phyloP scores from a whole-genome alignment of 1,140 invertebrate genomes.

The Thaumatotibia leucotreta region DNA sequence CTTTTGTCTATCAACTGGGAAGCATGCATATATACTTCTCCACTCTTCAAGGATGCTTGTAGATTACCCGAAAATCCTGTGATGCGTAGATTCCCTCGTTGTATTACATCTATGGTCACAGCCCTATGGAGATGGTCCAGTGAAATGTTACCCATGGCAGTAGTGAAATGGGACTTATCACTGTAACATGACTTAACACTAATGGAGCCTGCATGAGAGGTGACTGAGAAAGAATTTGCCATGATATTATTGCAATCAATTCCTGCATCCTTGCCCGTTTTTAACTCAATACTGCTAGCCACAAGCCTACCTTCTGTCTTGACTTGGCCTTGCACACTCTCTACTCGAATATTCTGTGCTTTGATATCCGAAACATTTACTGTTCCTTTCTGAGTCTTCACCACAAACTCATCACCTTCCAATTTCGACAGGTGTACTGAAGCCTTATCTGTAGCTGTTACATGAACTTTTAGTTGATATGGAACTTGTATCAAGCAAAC shows the following conservation, averaged over 20 bases:
- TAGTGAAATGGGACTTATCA: slow-evolving; percentile 70
- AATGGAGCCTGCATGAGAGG: slow-evolving; percentile 64
- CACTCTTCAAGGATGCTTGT: slow-evolving; percentile 68
- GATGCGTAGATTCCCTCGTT: slow-evolving; percentile 66
- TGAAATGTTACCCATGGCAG: slow-evolving; percentile 64
- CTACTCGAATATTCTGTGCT: slow-evolving; percentile 63
- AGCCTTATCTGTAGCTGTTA: slow-evolving; percentile 63
- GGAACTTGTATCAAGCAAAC: slow-evolving; percentile 71
- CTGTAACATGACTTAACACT: slow-evolving; percentile 70
- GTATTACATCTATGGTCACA: slow-evolving; percentile 69
- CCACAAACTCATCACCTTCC: slow-evolving; percentile 64
- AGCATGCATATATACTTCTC: slow-evolving; percentile 70
- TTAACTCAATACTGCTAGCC: slow-evolving; percentile 64
- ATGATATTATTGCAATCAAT: slow-evolving; percentile 69
- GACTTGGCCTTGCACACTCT: slow-evolving; percentile 58
- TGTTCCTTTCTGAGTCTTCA: slow-evolving; percentile 64
- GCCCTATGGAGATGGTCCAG: slow-evolving; percentile 62
- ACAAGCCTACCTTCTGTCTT: slow-evolving; percentile 58
- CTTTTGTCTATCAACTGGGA: slow-evolving; percentile 66
- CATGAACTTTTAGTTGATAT: slow-evolving; percentile 67
- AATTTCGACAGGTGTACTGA: slow-evolving; percentile 59
- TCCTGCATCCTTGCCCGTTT: slow-evolving; percentile 54
- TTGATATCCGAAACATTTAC: slow-evolving; percentile 60
- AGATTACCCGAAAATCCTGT: slow-evolving; percentile 67
- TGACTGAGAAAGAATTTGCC: slow-evolving; percentile 55